Evolutionary conservation across 1,140 invertebrate genomes (phyloP).

Genomic region (Spodoptera frugiperda): DNA sequence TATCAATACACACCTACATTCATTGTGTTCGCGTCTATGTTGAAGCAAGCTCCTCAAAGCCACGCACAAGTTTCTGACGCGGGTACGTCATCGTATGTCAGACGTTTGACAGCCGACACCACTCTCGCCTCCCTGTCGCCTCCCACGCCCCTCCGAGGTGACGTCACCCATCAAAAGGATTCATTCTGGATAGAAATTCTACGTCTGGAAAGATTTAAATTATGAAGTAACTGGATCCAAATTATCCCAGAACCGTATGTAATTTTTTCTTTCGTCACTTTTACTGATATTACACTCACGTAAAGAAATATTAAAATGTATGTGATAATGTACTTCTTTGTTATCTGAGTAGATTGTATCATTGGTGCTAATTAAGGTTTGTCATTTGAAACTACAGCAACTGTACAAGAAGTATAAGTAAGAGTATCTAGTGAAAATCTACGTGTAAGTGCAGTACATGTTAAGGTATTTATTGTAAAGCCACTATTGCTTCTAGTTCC

Average conservation of each 20-base stretch:
- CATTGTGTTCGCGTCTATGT: conserved; percentile 38
- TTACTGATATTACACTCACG: not conserved
- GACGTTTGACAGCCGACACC: conserved; percentile 70
- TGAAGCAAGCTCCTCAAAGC: conserved; percentile 57
- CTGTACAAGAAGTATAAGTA: too few relatives aligned
- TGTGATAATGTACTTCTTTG: too few relatives aligned
- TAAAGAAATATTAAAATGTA: too few relatives aligned
- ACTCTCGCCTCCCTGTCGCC: conserved; percentile 55
- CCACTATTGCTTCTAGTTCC: conserved; percentile 6
- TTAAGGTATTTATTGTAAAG: too few relatives aligned
- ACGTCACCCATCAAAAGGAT: conserved; percentile 61
- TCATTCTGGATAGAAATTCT: conserved; percentile 26
- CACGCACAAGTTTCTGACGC: conserved; percentile 72
- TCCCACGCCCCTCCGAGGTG: conserved; percentile 51
- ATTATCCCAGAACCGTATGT: not conserved
- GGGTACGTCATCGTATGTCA: conserved; percentile 77
- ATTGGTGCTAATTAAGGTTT: too few relatives aligned
- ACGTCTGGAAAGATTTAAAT: conserved; percentile 5
- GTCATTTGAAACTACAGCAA: too few relatives aligned
- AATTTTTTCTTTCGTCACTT: not conserved
- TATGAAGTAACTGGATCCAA: not conserved
- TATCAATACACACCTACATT: conserved; percentile 19
- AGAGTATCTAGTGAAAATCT: too few relatives aligned
- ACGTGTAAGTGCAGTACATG: too few relatives aligned
- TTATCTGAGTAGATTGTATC: too few relatives aligned